A percentile compares a stretch with the other conserved stretches of the same genome.
Evolutionary conservation across 2,888 invertebrate genomes (phyloP).

Genomic region (Scaptomyza parva): DNA sequence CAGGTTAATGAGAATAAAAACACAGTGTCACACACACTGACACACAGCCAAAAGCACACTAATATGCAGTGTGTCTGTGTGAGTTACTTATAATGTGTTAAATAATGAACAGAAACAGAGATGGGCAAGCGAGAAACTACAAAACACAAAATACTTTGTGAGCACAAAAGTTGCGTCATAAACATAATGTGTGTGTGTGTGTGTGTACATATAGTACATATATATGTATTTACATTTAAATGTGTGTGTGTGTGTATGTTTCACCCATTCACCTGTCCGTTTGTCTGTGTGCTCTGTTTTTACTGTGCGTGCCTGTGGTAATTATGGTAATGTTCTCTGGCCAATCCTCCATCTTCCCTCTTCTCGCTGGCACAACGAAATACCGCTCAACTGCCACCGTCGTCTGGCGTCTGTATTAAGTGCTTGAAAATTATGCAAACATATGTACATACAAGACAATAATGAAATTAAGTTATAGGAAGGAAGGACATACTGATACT

Average conservation of each 20-base stretch:
- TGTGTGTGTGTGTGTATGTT: constrained; percentile 21
- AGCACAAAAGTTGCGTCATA: constrained; percentile 54
- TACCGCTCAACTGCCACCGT: background rate
- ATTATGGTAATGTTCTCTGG: constrained; percentile 71
- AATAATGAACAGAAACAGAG: constrained; percentile 32
- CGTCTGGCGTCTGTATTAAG: constrained; percentile 48
- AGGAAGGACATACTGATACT: background rate
- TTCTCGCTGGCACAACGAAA: constrained; percentile 6
- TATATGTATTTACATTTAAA: constrained; percentile 9
- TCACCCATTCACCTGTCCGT: constrained; percentile 31
- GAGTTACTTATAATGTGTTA: constrained; percentile 36
- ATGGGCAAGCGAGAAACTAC: constrained; percentile 42
- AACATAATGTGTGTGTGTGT: constrained; percentile 30
- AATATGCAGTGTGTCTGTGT: constrained; percentile 28
- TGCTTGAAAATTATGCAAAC: constrained; percentile 65
- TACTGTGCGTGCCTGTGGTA: constrained; percentile 59
- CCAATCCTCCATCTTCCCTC: constrained; percentile 30
- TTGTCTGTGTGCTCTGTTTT: constrained; percentile 29
- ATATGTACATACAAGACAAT: constrained; percentile 61
- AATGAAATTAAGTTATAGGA: constrained; percentile 68
- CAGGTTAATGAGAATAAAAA: constrained; percentile 42
- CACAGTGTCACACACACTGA: constrained; percentile 24
- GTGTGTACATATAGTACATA: constrained; percentile 14
- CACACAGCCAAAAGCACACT: constrained; percentile 19
- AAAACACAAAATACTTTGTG: constrained; percentile 27